Evolutionary conservation across 2,888 invertebrate genomes (phyloP).

Genomic region (Drosophila koepferae): DNA sequence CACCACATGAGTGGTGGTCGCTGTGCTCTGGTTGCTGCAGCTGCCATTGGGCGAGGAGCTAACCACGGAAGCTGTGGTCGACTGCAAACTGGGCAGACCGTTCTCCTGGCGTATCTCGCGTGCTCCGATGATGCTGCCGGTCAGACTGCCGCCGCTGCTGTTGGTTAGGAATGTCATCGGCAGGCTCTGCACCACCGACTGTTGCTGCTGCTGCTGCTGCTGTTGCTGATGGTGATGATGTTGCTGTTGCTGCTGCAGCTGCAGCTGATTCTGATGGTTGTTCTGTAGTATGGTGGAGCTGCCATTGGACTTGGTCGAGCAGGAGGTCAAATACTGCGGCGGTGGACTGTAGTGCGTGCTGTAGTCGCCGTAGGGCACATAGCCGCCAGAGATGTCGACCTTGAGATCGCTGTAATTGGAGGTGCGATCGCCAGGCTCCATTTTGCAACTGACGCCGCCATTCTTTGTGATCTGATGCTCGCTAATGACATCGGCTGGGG

Average conservation of each 20-base stretch:
- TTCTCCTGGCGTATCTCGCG: slow-evolving; percentile 85
- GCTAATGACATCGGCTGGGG: slow-evolving; percentile 85
- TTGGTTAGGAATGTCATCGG: slow-evolving; percentile 84
- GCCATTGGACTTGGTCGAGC: slow-evolving; percentile 84
- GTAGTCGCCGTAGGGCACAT: slow-evolving; percentile 93
- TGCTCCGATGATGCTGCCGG: slow-evolving; percentile 84
- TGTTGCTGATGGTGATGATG: slow-evolving; percentile 75
- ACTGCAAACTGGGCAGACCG: slow-evolving; percentile 84
- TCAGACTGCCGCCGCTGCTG: slow-evolving; percentile 82
- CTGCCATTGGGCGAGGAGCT: slow-evolving; percentile 85
- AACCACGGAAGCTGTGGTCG: slow-evolving; percentile 84
- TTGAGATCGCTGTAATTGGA: slow-evolving; percentile 97
- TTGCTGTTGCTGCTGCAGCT: slow-evolving; percentile 80
- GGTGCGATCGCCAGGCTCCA: slow-evolving; percentile 90
- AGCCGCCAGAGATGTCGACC: slow-evolving; percentile 91
- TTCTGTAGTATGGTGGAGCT: slow-evolving; percentile 83
- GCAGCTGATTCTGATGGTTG: slow-evolving; percentile 82
- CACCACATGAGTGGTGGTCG: slow-evolving; percentile 82
- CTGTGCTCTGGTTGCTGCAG: slow-evolving; percentile 84
- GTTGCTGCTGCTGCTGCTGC: slow-evolving; percentile 73
- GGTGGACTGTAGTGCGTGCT: slow-evolving; percentile 95
- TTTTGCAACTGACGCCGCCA: slow-evolving; percentile 85
- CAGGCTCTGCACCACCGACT: slow-evolving; percentile 68
- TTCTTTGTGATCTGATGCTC: slow-evolving; percentile 85
- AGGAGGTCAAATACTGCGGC: slow-evolving; percentile 85